Base-by-base conservation (phyloP, 1,140 invertebrate species). In the Cotesia vestalis region DNA sequence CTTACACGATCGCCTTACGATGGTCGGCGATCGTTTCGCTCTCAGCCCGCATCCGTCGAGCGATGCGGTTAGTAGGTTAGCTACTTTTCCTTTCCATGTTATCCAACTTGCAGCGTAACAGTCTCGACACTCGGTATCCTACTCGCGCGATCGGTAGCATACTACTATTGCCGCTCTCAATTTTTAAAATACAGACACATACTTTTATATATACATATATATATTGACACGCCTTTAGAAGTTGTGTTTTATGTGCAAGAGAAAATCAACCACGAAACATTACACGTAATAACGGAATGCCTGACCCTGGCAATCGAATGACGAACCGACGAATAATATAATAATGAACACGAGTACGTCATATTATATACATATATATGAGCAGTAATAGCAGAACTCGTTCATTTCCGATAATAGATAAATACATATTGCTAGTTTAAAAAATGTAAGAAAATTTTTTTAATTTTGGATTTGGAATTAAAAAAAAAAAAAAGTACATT, bases 31-130 rank as follows among this genome's bases (percentile, higher is more conserved):
- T 71, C 73, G 71, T 75, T 75, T 75, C 74, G 55, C 74, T 75
- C 74, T 75, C 74, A 75, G 64, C 75, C 75, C 75, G 75, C 75
- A 76, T 76, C 75, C 75, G 75, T 73, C 64, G 72, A 57, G 69
- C 74, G 74, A 76, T 76, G 75, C 72, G 75, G 75, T 76, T 76
- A 76, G 75, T 76, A 76, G 75, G 75, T 76, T 76, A 76, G 75
- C 75, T 52, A 76, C 75, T 76, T 76, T 76, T 76, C 75, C 75
- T 76, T 76, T 76, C 72, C 69, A 73, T 76, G 75, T 76, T 76
- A 76, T 76, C 75, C 75, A 76, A 76, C 75, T 64, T 60, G 66
- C 74, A 60, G 70, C 75, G 69, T 76, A 76, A 76, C 72, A 76
- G 72, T 74, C 66, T 70, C 62, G 64, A 46, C 57, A 51, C 52